Conservation (phyloP, 2,888 invertebrate species). For the Aelia acuminata region DNA sequence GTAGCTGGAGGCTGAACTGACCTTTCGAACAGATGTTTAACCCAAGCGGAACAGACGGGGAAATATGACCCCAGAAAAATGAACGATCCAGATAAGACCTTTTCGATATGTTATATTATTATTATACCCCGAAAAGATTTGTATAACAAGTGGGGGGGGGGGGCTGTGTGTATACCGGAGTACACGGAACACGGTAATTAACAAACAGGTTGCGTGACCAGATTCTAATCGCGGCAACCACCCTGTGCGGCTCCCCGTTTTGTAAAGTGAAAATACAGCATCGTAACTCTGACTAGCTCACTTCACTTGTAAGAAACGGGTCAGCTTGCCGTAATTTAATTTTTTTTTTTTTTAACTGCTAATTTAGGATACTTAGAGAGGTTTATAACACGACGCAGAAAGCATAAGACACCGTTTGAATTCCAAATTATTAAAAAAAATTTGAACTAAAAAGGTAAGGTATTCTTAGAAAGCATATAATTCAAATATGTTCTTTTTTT, state of each 20-base stretch:
- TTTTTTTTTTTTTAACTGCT: background rate
- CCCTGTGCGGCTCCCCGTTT: constrained; percentile 33
- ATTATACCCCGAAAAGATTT: constrained; percentile 31
- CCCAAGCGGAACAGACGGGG: background rate
- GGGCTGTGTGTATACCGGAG: constrained; percentile 29
- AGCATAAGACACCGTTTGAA: background rate
- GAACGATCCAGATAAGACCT: background rate
- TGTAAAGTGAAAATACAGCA: constrained; percentile 49
- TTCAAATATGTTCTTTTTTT: no score
- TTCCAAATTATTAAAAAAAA: background rate
- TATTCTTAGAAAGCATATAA: no score
- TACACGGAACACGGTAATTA: constrained; percentile 57
- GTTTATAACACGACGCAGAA: background rate
- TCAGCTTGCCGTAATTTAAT: background rate
- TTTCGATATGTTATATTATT: constrained; percentile 41
- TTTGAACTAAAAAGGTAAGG: no score
- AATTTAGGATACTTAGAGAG: background rate
- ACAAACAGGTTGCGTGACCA: constrained; percentile 56
- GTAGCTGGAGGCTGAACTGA: no score
- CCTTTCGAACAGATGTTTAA: background rate
- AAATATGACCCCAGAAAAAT: background rate
- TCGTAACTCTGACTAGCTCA: constrained; percentile 12
- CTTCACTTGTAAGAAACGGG: background rate
- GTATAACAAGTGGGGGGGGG: constrained; percentile 50
- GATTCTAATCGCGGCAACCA: constrained; percentile 53